Evolutionary conservation across 2,113 vertebrate genomes (phyloP).

Genomic region (Mionectes macconnelli): DNA sequence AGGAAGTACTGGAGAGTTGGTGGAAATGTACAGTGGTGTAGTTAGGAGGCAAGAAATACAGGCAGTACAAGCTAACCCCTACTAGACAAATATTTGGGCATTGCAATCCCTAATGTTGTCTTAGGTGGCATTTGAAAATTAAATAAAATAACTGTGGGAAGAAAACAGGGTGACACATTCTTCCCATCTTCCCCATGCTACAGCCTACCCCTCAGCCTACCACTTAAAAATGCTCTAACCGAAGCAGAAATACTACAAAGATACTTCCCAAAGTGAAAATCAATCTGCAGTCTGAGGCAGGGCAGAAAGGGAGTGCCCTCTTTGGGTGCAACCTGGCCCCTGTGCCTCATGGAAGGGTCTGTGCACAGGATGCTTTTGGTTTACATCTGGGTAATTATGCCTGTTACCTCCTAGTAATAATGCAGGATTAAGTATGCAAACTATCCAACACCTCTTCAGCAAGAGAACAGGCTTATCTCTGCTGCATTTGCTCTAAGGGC

Average conservation of each 20-base stretch:
- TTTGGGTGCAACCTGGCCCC: neutral
- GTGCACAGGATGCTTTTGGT: neutral
- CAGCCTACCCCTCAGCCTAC: neutral
- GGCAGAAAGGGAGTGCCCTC: fast-evolving
- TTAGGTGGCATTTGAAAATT: neutral
- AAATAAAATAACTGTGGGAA: neutral
- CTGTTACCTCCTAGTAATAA: neutral
- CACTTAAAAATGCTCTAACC: neutral
- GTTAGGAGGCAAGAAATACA: neutral
- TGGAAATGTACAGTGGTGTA: neutral
- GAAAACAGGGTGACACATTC: neutral
- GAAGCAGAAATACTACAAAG: neutral
- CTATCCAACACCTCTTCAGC: neutral
- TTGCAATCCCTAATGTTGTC: fast-evolving
- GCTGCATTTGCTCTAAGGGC: neutral
- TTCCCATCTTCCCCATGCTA: neutral
- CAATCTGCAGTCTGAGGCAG: neutral
- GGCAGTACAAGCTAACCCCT: neutral
- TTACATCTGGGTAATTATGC: neutral
- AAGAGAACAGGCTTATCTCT: neutral
- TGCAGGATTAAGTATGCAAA: neutral
- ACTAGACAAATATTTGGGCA: neutral
- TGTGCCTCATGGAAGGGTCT: fast-evolving
- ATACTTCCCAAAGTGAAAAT: neutral
- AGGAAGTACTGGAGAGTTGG: neutral